Evolutionary conservation across 2,797 vertebrate genomes (phyloP), one percentile per base, ranked within the genome.

Genomic region (Chaetodon trifasciatus): DNA sequence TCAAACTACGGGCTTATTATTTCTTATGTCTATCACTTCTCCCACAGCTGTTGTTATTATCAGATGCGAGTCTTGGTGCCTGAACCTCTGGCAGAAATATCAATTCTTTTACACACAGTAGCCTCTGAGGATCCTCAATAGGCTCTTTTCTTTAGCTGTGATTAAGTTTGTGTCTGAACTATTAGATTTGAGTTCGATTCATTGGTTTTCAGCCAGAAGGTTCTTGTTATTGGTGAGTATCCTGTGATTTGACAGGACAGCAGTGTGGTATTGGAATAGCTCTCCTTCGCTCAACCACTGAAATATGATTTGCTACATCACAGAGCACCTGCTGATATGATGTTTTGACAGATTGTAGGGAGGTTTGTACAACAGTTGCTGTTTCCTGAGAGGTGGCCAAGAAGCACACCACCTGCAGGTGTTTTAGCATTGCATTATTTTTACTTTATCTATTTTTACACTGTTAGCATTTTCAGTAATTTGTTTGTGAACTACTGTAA

Each of bases 181-280:
- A 88, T 91, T 93, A 88, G 83, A 92, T 93, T 82, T 65, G 44
- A 63, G 58, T 86, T 83, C 74, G 81, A 86, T 79, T 83, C 83
- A 81, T 68, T 61, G 83, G 83, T 91, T 82, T 85, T 35, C 58
- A 66, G 86, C 84, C 69, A 79, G 79, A 85, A 86, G 83, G 74
- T 55, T 84, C 88, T 79, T 72, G 85, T 88, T 89, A 71, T 79
- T 86, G 76, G 67, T 17, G 17, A 67, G 70, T 55, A 63, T 86
- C 47, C 73, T 77, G 76, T 67, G 74, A 83, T 86, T 85, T 87
- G 85, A 91, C 88, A 86, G 81, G 79, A 79, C 75, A 68, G 80
- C 23, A 10, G 74, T 57, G 64, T 60, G 50, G 74, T 65, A 75
- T 74, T 70, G 78, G 75, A 80, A 80, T 50, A 67, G 32, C 71